Conservation (phyloP, 1,140 invertebrate genomes). For the Chrysoperla carnea region DNA sequence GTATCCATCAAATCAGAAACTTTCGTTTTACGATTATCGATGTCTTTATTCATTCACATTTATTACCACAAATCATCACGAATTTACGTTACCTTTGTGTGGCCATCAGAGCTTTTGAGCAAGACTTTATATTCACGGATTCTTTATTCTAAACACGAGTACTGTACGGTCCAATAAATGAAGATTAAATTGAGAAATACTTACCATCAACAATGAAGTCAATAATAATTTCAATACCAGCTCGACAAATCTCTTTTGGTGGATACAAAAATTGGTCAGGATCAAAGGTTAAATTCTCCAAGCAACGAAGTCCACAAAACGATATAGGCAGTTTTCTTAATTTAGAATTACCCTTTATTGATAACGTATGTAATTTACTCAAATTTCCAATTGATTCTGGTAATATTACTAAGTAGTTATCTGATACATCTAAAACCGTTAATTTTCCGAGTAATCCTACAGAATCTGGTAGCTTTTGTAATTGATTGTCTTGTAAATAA, state of each 20-base stretch:
- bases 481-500: conserved; percentile 41
- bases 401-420: conserved; percentile 47
- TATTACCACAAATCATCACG: too few relatives aligned
- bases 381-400: conserved; percentile 44
- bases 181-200: conserved; percentile 3
- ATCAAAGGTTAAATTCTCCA: conserved; percentile 39
- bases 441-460: conserved; percentile 41
- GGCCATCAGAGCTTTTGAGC: too few relatives aligned
- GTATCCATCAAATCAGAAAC: too few relatives aligned
- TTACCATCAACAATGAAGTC: conserved; percentile 38
- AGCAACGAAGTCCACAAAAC: conserved; percentile 34
- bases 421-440: conserved; percentile 45
- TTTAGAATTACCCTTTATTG: conserved; percentile 34
- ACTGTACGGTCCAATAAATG: too few relatives aligned
- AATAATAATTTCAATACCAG: conserved; percentile 44
- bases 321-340: conserved; percentile 39
- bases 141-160: too few relatives aligned
- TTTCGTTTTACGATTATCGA: too few relatives aligned
- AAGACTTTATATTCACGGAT: too few relatives aligned
- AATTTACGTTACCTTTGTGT: too few relatives aligned
- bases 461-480: conserved; percentile 45
- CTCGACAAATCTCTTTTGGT: conserved; percentile 30
- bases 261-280: conserved; percentile 41
- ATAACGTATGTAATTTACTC: conserved; percentile 31
- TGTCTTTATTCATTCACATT: too few relatives aligned